A percentile compares a stretch with the other conserved stretches of the same genome.
Conservation (phyloP, 2,797 vertebrate genomes). For the Luscinia megarhynchos region DNA sequence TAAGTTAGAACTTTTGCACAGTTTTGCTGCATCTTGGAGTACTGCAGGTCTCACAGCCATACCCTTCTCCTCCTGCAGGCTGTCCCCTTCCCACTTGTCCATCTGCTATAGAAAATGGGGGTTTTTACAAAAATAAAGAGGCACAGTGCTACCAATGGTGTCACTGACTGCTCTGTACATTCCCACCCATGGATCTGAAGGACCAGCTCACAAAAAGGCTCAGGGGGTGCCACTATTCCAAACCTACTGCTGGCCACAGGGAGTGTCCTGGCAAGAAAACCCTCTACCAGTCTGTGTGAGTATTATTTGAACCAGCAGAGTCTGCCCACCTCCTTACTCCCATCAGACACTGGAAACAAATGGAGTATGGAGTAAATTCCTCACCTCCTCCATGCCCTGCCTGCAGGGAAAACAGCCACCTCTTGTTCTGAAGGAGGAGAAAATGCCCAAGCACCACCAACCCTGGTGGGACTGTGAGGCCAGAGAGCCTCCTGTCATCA, state of each 20-base stretch:
- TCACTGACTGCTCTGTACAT: background rate
- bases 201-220: background rate
- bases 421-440: background rate
- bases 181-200: background rate
- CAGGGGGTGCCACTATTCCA: background rate
- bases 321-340: background rate
- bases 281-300: background rate
- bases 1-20: background rate
- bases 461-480: background rate
- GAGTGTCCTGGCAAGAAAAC: background rate
- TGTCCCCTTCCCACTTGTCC: background rate
- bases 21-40: background rate
- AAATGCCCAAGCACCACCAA: fast-evolving
- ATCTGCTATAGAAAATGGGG: background rate
- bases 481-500: background rate
- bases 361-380: background rate
- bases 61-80: background rate
- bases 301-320: background rate
- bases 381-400: background rate
- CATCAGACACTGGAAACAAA: background rate
- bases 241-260: background rate
- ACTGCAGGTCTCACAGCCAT: background rate
- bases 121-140: background rate
- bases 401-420: background rate
- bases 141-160: background rate